Evolutionary conservation across 2,797 vertebrate species (phyloP).

Genomic region (Smutsia gigantea): DNA sequence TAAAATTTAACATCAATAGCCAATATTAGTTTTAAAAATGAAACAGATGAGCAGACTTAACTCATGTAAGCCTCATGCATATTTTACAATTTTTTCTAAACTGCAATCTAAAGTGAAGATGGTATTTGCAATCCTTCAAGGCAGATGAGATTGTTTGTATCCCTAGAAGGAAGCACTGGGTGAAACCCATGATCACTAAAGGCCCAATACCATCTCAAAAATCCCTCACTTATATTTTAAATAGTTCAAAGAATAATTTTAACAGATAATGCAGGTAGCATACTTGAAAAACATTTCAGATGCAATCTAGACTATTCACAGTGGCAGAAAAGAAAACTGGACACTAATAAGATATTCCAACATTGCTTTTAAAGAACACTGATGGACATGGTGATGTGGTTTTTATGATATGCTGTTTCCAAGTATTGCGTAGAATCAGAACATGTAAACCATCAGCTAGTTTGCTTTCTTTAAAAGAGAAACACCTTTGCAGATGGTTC

Average conservation of each 20-base stretch:
- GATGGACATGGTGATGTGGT: background rate
- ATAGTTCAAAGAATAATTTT: slow-evolving; percentile 32
- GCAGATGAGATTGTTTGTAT: background rate
- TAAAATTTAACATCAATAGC: slow-evolving; percentile 17
- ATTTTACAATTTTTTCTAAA: slow-evolving; percentile 17
- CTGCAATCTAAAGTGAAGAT: background rate
- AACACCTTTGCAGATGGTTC: background rate
- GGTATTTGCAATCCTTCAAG: background rate
- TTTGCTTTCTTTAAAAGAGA: slow-evolving; percentile 29
- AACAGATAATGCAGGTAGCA: background rate
- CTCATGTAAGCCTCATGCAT: background rate
- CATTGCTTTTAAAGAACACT: slow-evolving; percentile 2
- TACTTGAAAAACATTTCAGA: slow-evolving; percentile 22
- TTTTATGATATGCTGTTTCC: background rate
- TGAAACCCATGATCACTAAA: background rate
- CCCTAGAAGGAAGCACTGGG: background rate
- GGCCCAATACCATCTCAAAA: background rate
- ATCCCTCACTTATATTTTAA: slow-evolving; percentile 12
- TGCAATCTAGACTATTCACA: background rate
- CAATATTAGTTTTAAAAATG: background rate
- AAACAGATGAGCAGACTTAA: slow-evolving; percentile 1
- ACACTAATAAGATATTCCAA: background rate
- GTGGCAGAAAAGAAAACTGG: slow-evolving; percentile 13
- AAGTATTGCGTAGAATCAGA: background rate
- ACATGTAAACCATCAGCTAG: background rate